Percentiles rank a stretch among this genome's conserved stretches.
Conservation (phyloP, 2,888 invertebrate genomes). For the Dioctria rufipes region DNA sequence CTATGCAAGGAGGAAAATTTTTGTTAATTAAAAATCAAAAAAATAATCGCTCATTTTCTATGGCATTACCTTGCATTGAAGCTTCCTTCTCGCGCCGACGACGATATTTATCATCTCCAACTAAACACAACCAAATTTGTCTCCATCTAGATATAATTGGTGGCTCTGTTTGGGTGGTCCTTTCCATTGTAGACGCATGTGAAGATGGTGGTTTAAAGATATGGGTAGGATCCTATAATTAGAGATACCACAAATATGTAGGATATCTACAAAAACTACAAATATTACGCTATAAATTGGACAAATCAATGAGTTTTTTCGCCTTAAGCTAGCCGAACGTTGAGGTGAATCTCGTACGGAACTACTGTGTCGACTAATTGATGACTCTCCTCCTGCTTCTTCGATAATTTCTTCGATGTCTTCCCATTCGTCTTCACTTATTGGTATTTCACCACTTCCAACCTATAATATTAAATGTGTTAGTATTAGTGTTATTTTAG, state of each 20-base stretch:
- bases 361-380: constrained; percentile 24
- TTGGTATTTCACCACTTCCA: constrained; percentile 87
- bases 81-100: constrained; percentile 83
- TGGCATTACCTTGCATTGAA: constrained; percentile 66
- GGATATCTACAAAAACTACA: not conserved
- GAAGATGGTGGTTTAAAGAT: constrained; percentile 68
- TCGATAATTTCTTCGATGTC: constrained; percentile 76
- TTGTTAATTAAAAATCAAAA: not conserved
- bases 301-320: constrained; percentile 76
- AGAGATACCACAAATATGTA: not conserved
- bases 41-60: not conserved
- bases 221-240: constrained; percentile 70
- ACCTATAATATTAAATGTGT: constrained; percentile 72
- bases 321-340: constrained; percentile 68
- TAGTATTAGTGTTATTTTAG: not conserved
- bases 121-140: constrained; percentile 85
- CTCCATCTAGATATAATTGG: constrained; percentile 82
- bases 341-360: constrained; percentile 64
- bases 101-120: constrained; percentile 83
- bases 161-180: constrained; percentile 87
- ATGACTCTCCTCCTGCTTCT: constrained; percentile 72
- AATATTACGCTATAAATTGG: constrained; percentile 76
- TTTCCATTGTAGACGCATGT: constrained; percentile 80
- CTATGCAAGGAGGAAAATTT: constrained; percentile 53
- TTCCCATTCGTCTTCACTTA: constrained; percentile 88